Conservation (phyloP, 2,797 vertebrate species). For the Chaunax sp. region DNA sequence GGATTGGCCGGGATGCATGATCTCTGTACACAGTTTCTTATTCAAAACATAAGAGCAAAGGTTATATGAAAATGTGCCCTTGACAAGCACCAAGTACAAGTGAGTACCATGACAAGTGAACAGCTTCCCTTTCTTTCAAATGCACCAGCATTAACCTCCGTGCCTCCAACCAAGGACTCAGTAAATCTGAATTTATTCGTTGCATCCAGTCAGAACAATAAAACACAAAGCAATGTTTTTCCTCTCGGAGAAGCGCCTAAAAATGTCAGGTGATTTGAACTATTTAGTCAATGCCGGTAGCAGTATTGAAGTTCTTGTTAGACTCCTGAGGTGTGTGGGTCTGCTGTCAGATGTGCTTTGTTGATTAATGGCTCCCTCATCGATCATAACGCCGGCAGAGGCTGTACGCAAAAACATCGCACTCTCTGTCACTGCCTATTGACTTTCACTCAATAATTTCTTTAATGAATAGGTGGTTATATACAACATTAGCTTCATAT, state of each 20-base stretch:
- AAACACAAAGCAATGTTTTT: slow-evolving; percentile 4
- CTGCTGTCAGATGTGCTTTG: slow-evolving; percentile 68
- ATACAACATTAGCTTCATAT: slow-evolving; percentile 43
- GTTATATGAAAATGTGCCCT: slow-evolving; percentile 11
- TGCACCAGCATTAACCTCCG: slow-evolving; percentile 35
- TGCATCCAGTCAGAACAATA: not conserved
- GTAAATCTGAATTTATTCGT: not conserved
- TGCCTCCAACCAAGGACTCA: slow-evolving; percentile 5
- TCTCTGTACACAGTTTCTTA: slow-evolving; percentile 14
- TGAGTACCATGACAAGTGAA: slow-evolving; percentile 32
- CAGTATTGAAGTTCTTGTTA: slow-evolving; percentile 61
- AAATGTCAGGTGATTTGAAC: slow-evolving; percentile 1
- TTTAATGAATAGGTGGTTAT: slow-evolving; percentile 69
- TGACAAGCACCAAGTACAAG: slow-evolving; percentile 9
- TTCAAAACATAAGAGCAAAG: not conserved
- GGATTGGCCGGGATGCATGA: slow-evolving; percentile 52
- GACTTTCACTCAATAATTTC: slow-evolving; percentile 68
- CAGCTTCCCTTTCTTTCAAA: slow-evolving; percentile 6
- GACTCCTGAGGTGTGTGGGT: slow-evolving; percentile 64
- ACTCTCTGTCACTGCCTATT: slow-evolving; percentile 55
- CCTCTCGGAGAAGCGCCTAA: not conserved
- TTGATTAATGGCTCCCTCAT: slow-evolving; percentile 78
- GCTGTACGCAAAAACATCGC: slow-evolving; percentile 56
- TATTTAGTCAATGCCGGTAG: slow-evolving; percentile 27
- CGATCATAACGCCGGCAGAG: slow-evolving; percentile 65